These are phyloP conservation scores for Eucera pruinosa DNA, from an alignment of 2,888 invertebrate species.

Conservation along the genomic window DNA sequence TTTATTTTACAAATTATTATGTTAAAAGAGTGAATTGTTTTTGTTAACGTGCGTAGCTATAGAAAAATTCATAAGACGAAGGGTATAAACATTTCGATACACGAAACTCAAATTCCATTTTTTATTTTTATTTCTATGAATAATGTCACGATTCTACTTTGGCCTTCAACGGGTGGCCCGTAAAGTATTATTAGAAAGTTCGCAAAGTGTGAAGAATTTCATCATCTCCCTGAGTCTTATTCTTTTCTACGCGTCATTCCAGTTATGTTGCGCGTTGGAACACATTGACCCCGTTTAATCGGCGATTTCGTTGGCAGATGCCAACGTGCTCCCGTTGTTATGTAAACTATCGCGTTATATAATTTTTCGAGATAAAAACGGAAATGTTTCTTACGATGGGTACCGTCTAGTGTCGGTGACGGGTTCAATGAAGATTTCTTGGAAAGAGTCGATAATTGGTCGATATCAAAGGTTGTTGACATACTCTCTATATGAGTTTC, in stretches of 20 bases:
- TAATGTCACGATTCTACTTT: constrained; percentile 14
- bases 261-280: background rate
- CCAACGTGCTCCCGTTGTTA: constrained; percentile 32
- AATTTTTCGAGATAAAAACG: constrained; percentile 54
- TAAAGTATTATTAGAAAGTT: constrained; percentile 46
- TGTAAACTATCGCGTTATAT: constrained; percentile 59
- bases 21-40: no score
- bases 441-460: background rate
- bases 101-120: no score
- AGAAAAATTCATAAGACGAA: no score
- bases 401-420: background rate
- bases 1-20: no score
- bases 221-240: background rate
- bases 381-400: constrained; percentile 39
- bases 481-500: background rate
- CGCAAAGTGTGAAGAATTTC: constrained; percentile 30
- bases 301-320: constrained; percentile 34
- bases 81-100: no score
- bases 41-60: no score
- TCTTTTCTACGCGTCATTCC: background rate
- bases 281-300: constrained; percentile 53
- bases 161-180: constrained; percentile 26
- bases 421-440: constrained; percentile 24
- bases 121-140: no score
- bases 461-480: background rate